Conservation (phyloP, 2,113 vertebrate species). For the Ariopsis seemanni region DNA sequence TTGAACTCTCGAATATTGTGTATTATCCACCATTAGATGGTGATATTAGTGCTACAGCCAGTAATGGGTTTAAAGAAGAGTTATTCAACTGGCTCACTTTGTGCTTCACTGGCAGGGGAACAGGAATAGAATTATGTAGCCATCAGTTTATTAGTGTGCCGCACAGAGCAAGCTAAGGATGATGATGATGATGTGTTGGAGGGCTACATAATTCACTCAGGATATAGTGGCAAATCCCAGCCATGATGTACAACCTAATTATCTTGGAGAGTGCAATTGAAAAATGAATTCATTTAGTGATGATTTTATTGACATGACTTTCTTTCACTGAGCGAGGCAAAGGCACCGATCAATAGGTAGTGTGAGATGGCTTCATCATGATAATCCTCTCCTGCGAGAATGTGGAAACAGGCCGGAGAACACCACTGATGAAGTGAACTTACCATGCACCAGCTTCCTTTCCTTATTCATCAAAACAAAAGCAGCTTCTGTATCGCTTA, state of each 20-base stretch:
- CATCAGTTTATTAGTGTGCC: conserved; percentile 53
- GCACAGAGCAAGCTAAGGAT: conserved; percentile 39
- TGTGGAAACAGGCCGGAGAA: conserved; percentile 33
- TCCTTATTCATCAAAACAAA: conserved; percentile 37
- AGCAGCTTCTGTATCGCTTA: conserved; percentile 30
- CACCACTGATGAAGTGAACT: conserved; percentile 18
- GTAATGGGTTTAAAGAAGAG: conserved; percentile 65
- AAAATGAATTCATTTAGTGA: conserved; percentile 67
- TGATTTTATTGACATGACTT: conserved; percentile 69
- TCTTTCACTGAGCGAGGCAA: conserved; percentile 64
- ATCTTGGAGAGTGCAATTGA: conserved; percentile 61
- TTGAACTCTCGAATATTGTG: conserved; percentile 68
- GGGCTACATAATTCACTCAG: conserved; percentile 37
- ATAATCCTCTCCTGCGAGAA: conserved; percentile 61
- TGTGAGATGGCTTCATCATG: conserved; percentile 61
- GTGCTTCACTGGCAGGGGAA: conserved; percentile 56
- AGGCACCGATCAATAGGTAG: conserved; percentile 66
- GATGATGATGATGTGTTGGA: conserved; percentile 32
- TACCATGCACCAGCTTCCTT: background rate
- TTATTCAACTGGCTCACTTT: conserved; percentile 66
- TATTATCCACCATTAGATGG: conserved; percentile 71
- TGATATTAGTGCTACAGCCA: conserved; percentile 65
- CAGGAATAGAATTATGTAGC: conserved; percentile 52
- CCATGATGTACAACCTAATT: conserved; percentile 63
- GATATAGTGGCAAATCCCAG: conserved; percentile 38